Percentiles rank a stretch among this genome's conserved stretches.
These are phyloP conservation scores for Octodon degus DNA, from an alignment of 2,113 vertebrate species.

Conservation along the genomic window DNA sequence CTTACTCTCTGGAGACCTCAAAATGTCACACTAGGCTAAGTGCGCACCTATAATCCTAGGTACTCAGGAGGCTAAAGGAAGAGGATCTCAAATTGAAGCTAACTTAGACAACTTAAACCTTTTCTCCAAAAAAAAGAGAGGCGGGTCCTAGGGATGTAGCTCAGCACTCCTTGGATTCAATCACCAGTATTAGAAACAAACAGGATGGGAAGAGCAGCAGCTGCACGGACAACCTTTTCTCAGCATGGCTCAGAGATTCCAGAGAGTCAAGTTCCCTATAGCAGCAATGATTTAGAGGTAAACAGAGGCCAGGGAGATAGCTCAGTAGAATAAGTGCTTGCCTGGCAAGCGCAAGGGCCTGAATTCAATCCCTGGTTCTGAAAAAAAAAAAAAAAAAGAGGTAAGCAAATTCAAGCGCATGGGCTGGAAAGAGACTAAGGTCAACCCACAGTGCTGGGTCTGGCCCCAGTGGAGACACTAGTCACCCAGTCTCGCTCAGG, in stretches of 20 bases:
- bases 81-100: background rate
- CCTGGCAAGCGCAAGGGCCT: no score
- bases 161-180: background rate
- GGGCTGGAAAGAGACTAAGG: background rate
- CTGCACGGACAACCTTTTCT: background rate
- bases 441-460: background rate
- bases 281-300: background rate
- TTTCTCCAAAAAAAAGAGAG: background rate
- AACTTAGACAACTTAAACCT: background rate
- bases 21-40: background rate
- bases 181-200: background rate
- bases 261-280: background rate
- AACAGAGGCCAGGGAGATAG: background rate
- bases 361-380: no score
- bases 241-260: background rate
- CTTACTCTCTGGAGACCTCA: background rate
- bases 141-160: background rate
- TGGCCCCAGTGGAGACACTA: background rate
- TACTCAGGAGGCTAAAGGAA: background rate
- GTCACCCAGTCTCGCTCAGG: background rate
- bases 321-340: no score
- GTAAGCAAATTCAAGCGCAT: background rate
- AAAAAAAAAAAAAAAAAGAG: background rate
- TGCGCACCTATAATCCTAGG: background rate
- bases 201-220: background rate